Conservation (phyloP, 2,113 vertebrate genomes). For the Aphyosemion australe region DNA sequence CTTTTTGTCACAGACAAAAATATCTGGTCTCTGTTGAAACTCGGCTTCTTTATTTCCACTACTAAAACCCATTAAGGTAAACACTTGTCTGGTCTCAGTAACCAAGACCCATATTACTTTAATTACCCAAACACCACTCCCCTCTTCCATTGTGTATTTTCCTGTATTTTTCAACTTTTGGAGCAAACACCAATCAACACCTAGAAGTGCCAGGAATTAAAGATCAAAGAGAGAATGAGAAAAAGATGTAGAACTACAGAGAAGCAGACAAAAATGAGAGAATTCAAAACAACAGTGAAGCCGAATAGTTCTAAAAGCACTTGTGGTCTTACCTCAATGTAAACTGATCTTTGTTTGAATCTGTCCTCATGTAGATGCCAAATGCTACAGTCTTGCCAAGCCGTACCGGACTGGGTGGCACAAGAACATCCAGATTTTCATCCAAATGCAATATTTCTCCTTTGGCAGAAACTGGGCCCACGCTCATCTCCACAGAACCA, state of each 20-base stretch:
- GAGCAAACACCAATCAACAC: constrained; percentile 65
- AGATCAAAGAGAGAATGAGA: constrained; percentile 42
- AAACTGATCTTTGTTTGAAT: constrained; percentile 84
- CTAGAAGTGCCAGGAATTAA: constrained; percentile 36
- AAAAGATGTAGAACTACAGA: constrained; percentile 8
- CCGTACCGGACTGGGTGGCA: constrained; percentile 86
- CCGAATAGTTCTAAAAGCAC: neutral
- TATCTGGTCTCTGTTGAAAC: constrained; percentile 11
- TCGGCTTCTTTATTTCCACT: too few species aligned
- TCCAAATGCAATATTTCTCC: constrained; percentile 84
- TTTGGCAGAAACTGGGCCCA: constrained; percentile 75
- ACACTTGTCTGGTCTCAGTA: constrained; percentile 1
- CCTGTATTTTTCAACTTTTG: constrained; percentile 43
- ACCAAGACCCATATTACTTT: neutral
- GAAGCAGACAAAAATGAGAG: constrained; percentile 6
- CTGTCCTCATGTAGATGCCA: constrained; percentile 82
- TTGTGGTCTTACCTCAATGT: constrained; percentile 80
- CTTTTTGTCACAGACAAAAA: constrained; percentile 30
- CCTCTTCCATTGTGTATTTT: constrained; percentile 31
- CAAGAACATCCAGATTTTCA: constrained; percentile 83
- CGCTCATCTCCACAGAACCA: constrained; percentile 85
- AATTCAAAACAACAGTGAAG: neutral
- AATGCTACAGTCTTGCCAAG: constrained; percentile 89
- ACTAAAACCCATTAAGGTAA: constrained; percentile 21
- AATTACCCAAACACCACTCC: constrained; percentile 18